These are phyloP conservation scores for Spodoptera littoralis DNA, from an alignment of 2,888 invertebrate species.

Conservation along the genomic window DNA sequence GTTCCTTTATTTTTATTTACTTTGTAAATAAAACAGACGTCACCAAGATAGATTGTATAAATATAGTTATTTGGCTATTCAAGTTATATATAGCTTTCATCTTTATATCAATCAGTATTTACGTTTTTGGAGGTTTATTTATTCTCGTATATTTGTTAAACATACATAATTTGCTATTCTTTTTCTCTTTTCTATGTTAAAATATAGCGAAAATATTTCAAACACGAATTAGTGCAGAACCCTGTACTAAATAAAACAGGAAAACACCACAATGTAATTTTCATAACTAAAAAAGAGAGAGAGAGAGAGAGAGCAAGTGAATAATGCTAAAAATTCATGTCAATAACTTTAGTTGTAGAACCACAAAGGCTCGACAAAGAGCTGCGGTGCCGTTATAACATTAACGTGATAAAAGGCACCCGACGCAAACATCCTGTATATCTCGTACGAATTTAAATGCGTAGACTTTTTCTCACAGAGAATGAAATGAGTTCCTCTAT, in stretches of 20 bases:
- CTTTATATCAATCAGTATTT: no score
- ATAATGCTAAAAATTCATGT: constrained; percentile 15
- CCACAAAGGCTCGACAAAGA: constrained; percentile 32
- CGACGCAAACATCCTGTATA: constrained; percentile 27
- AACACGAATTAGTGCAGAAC: no score
- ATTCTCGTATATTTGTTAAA: no score
- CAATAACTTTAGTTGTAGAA: neutral
- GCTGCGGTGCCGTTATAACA: constrained; percentile 21
- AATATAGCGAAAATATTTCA: no score
- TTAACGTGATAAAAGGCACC: constrained; percentile 26
- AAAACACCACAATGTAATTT: neutral
- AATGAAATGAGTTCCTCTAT: constrained; percentile 4
- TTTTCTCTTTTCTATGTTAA: no score
- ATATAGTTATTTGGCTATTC: no score
- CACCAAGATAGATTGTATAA: no score
- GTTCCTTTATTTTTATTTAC: constrained; percentile 1
- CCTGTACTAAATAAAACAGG: neutral
- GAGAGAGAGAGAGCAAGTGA: neutral
- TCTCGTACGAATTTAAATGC: constrained; percentile 26
- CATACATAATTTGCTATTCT: no score
- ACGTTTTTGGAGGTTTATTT: no score
- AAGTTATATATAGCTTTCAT: no score
- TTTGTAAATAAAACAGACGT: no score
- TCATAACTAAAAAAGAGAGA: neutral
- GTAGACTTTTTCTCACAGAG: constrained; percentile 10